A percentile compares a stretch with the other conserved stretches of the same genome.
Conservation (phyloP, 2,113 vertebrate genomes). For the Fulica atra region DNA sequence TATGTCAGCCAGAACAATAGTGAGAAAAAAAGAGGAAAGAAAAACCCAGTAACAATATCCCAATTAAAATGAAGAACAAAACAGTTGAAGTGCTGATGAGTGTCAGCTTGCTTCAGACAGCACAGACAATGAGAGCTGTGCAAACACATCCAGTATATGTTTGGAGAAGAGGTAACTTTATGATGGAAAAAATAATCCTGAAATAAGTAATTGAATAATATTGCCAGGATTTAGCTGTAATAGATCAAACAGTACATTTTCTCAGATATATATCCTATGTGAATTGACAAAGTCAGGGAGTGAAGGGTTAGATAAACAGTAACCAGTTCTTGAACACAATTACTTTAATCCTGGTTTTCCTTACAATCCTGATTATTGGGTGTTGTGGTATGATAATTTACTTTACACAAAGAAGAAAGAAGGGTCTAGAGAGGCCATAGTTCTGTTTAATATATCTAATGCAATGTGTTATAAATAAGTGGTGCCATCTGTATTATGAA, state of each 20-base stretch:
- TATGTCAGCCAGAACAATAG: neutral
- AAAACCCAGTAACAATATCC: neutral
- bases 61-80: conserved; percentile 38
- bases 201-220: neutral
- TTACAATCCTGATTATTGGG: neutral
- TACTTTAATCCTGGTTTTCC: neutral
- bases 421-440: neutral
- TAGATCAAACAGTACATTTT: neutral
- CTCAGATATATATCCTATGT: neutral
- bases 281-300: neutral
- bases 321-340: neutral
- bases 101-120: neutral
- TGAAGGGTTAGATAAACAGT: neutral
- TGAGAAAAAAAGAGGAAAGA: neutral
- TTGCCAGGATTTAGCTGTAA: neutral
- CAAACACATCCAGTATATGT: neutral
- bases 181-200: neutral
- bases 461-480: neutral
- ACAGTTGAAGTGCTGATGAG: neutral
- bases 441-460: neutral
- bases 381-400: neutral
- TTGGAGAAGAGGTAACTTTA: neutral
- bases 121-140: neutral
- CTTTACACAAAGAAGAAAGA: neutral
- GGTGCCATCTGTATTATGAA: neutral